These are phyloP conservation scores for Drosophila anomalata DNA, from an alignment of 2,888 invertebrate genomes.

Conservation along the genomic window DNA sequence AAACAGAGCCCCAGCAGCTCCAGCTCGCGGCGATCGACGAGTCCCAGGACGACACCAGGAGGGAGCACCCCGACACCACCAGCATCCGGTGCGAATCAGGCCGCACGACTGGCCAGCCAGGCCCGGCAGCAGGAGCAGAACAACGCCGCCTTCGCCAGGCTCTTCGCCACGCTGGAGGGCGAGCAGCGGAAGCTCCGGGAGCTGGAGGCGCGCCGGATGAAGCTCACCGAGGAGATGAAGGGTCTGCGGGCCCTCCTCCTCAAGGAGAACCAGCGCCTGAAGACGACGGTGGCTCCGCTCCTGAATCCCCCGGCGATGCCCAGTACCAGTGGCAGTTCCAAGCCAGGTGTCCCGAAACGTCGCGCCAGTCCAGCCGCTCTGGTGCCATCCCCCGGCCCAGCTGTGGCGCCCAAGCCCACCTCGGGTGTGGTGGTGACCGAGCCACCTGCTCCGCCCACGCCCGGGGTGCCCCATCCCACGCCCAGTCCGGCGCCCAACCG, in stretches of 20 bases:
- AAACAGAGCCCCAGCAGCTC: background rate
- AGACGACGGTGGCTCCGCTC: background rate
- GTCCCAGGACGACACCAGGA: background rate
- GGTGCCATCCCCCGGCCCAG: too few species aligned
- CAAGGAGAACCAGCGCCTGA: conserved; percentile 24
- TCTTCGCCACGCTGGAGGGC: conserved; percentile 50
- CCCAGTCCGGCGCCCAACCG: background rate
- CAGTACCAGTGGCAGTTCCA: background rate
- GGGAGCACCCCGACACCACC: too few species aligned
- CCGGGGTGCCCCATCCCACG: background rate
- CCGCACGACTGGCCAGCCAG: background rate
- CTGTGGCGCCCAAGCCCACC: too few species aligned
- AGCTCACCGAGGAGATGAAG: conserved; percentile 47
- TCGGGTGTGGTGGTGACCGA: too few species aligned
- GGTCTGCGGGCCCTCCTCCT: conserved; percentile 28
- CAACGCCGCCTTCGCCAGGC: conserved; percentile 23
- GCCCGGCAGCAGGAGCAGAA: conserved; percentile 14
- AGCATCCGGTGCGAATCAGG: background rate
- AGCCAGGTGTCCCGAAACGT: background rate
- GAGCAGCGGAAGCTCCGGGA: conserved; percentile 49
- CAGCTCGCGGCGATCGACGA: background rate
- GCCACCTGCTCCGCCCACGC: too few species aligned
- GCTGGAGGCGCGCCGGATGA: conserved; percentile 43
- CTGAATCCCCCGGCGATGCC: background rate
- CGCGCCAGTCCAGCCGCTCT: too few species aligned